These are phyloP conservation scores for Penelope pileata DNA, from an alignment of 2,113 vertebrate genomes.

Conservation along the genomic window DNA sequence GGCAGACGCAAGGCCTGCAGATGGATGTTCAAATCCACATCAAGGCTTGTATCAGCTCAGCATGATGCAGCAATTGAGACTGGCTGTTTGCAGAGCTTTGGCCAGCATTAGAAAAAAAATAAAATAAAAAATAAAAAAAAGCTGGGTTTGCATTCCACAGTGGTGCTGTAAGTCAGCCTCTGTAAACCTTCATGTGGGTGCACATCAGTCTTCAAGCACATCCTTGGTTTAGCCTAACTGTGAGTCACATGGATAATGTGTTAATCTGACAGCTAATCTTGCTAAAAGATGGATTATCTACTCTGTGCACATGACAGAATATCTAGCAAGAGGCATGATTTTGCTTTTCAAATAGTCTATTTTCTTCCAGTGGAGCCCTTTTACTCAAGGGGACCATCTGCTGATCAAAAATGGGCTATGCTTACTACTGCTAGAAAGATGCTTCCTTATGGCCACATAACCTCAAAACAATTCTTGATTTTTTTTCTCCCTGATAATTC, in stretches of 20 bases:
- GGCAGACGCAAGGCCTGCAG: constrained; percentile 17
- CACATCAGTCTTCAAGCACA: constrained; percentile 10
- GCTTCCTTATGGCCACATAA: not conserved
- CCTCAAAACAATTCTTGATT: not conserved
- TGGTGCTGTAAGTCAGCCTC: not conserved
- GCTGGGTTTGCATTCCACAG: constrained; percentile 23
- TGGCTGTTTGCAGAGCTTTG: constrained; percentile 48
- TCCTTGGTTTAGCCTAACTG: constrained; percentile 2
- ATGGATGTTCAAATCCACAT: constrained; percentile 49
- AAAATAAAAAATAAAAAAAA: not conserved
- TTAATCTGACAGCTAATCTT: constrained; percentile 58
- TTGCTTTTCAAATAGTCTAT: not conserved
- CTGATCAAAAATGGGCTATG: not conserved
- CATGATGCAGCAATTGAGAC: not conserved
- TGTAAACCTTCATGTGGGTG: constrained; percentile 31
- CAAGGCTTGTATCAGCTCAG: constrained; percentile 56
- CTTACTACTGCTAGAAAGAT: not conserved
- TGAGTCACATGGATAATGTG: constrained; percentile 19
- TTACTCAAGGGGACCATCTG: not conserved
- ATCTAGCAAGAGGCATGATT: not conserved
- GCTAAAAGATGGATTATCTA: constrained; percentile 42
- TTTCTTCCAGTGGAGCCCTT: not conserved
- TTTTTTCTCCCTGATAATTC: constrained; percentile 4
- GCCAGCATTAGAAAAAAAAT: constrained; percentile 26
- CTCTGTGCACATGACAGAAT: not conserved